A percentile compares a stretch with the other conserved stretches of the same genome.
Evolutionary conservation across 2,113 vertebrate genomes (phyloP).

Genomic region (Channa maculata): DNA sequence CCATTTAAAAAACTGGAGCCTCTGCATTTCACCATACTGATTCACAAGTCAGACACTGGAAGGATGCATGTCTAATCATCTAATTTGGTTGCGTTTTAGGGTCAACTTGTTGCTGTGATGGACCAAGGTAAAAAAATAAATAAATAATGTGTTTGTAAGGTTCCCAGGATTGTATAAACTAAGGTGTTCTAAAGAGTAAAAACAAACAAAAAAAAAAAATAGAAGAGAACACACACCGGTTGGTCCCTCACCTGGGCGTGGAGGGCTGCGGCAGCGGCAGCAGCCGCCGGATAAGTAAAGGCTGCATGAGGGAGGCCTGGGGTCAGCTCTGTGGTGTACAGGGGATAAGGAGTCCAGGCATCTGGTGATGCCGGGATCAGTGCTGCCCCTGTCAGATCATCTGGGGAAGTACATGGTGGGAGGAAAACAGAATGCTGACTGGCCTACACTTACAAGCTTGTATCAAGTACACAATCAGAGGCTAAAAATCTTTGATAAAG

Average conservation of each 20-base stretch:
- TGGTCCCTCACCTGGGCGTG: conserved; percentile 94
- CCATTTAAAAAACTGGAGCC: background rate
- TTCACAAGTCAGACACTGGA: background rate
- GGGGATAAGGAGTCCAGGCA: conserved; percentile 95
- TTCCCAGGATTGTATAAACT: background rate
- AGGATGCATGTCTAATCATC: background rate
- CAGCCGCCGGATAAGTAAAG: conserved; percentile 93
- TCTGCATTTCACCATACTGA: background rate
- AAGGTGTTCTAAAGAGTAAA: background rate
- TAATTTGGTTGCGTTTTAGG: background rate
- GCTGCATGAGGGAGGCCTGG: conserved; percentile 95
- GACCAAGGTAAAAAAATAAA: background rate
- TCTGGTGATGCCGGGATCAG: conserved; percentile 96
- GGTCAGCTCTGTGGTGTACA: conserved; percentile 96
- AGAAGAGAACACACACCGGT: conserved; percentile 60
- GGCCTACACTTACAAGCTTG: background rate
- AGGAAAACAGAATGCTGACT: conserved; percentile 44
- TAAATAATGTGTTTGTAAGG: background rate
- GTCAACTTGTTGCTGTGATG: background rate
- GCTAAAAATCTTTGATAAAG: background rate
- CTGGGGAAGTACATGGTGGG: conserved; percentile 75
- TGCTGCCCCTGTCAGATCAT: conserved; percentile 97
- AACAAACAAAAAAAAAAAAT: background rate
- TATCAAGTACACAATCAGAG: background rate
- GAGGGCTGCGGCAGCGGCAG: conserved; percentile 91